phyloP scores from a whole-genome alignment of 2,113 vertebrate genomes.

The Megaptera novaeangliae region DNA sequence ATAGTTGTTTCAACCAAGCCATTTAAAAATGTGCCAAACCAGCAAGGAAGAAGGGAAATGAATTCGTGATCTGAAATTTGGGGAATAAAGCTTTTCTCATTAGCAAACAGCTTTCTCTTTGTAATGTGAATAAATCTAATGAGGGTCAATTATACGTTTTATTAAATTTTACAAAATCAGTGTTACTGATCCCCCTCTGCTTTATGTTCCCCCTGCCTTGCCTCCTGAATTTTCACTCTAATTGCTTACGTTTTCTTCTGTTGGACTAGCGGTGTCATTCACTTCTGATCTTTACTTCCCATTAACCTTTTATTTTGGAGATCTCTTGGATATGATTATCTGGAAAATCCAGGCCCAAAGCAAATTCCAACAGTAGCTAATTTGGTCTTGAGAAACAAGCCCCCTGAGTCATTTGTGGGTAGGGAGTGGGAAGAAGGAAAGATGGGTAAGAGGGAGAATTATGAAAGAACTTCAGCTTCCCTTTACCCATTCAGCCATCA shows the following conservation, averaged over 20 bases:
- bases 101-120: conserved; percentile 66
- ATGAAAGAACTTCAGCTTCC: no score
- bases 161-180: conserved; percentile 60
- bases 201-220: not conserved
- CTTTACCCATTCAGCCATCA: not conserved
- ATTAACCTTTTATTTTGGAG: not conserved
- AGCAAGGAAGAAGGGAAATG: conserved; percentile 63
- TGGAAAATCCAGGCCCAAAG: not conserved
- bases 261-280: not conserved
- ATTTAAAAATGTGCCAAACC: conserved; percentile 66
- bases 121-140: conserved; percentile 68
- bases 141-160: conserved; percentile 68
- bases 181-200: not conserved
- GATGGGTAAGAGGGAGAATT: not conserved
- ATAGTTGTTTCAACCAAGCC: conserved; percentile 70
- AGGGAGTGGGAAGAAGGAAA: not conserved
- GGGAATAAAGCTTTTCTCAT: conserved; percentile 69
- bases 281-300: not conserved
- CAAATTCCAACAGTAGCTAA: not conserved
- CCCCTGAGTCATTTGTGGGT: not conserved
- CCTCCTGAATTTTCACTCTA: not conserved
- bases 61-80: conserved; percentile 67
- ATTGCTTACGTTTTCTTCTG: not conserved
- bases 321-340: not conserved
- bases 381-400: not conserved